phyloP scores from a whole-genome alignment of 2,113 vertebrate genomes.

The Gorsachius goisagi region DNA sequence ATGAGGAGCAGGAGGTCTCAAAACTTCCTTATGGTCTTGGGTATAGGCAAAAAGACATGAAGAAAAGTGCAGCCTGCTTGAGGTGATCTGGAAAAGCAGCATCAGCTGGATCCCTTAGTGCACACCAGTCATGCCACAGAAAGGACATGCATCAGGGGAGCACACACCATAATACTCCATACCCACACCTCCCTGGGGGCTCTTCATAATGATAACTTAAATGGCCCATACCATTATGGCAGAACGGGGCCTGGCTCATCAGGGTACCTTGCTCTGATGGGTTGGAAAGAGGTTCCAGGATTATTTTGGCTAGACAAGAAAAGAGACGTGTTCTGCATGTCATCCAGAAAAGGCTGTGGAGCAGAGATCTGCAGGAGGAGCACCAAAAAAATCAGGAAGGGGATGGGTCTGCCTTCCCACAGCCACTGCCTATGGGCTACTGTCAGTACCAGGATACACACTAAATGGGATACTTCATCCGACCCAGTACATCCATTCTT shows the following conservation, averaged over 20 bases:
- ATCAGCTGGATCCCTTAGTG: not conserved
- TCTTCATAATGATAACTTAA: not conserved
- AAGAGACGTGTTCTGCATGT: not conserved
- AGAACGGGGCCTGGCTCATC: not conserved
- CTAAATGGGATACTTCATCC: not conserved
- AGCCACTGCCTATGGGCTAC: not conserved
- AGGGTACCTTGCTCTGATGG: fast-evolving
- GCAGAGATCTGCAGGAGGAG: not conserved
- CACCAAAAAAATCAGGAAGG: not conserved
- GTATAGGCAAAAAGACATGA: not conserved
- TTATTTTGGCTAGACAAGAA: not conserved
- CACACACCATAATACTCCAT: not conserved
- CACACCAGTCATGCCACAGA: not conserved
- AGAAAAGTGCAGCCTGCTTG: not conserved
- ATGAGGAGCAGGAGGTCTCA: not conserved
- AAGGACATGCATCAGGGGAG: not conserved
- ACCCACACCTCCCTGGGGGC: not conserved
- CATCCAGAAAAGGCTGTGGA: not conserved
- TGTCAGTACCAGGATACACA: not conserved
- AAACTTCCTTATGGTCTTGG: not conserved
- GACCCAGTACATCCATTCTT: not conserved
- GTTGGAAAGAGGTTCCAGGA: not conserved
- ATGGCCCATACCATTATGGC: not conserved
- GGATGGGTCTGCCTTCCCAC: not conserved
- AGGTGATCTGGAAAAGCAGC: not conserved